phyloP scores from a whole-genome alignment of 2,113 vertebrate genomes.

The Dicrurus megarhynchus region DNA sequence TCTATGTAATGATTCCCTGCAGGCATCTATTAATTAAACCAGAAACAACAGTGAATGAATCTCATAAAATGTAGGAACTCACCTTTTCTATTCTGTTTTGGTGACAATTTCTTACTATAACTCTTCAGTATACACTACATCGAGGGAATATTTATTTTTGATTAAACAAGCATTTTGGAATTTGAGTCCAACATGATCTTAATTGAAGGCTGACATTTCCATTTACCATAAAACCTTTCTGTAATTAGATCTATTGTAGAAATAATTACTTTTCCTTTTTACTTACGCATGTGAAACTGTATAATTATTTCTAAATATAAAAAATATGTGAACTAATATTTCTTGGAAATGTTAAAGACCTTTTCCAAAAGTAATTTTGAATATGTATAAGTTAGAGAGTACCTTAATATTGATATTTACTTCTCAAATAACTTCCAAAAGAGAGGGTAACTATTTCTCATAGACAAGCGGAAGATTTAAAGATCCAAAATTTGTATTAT shows the following conservation, averaged over 20 bases:
- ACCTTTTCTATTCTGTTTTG: background rate
- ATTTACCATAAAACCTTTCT: conserved; percentile 18
- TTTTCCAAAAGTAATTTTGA: conserved; percentile 11
- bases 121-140: background rate
- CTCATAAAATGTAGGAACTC: background rate
- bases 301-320: conserved; percentile 42
- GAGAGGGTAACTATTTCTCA: background rate
- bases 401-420: background rate
- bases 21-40: background rate
- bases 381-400: background rate
- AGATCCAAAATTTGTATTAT: background rate
- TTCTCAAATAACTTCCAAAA: background rate
- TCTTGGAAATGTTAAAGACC: conserved; percentile 26
- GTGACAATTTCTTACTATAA: background rate
- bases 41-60: background rate
- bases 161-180: conserved; percentile 3
- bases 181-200: background rate
- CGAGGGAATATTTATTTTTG: background rate
- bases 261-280: conserved; percentile 41
- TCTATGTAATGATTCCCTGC: background rate
- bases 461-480: background rate
- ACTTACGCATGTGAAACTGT: background rate
- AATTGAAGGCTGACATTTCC: conserved; percentile 52
- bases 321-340: background rate
- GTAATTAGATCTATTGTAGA: conserved; percentile 22